Evolutionary conservation across 2,797 vertebrate species (phyloP).

Genomic region (Pteronotus mesoamericanus): DNA sequence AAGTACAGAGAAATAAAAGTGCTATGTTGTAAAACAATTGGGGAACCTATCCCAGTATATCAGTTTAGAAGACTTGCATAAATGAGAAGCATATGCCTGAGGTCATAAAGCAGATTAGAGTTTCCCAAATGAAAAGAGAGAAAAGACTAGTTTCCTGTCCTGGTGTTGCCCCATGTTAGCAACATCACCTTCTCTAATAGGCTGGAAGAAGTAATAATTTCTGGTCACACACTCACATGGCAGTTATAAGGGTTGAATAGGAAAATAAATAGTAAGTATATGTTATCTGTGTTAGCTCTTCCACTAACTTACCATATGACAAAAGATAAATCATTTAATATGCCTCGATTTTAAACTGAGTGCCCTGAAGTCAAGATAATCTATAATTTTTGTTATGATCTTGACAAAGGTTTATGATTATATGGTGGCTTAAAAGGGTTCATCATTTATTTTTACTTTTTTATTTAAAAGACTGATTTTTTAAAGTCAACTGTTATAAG

Average conservation of each 20-base stretch:
- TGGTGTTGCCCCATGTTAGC: background rate
- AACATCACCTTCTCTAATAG: background rate
- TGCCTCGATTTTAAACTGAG: background rate
- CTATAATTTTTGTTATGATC: background rate
- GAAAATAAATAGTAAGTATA: background rate
- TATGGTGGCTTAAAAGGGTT: background rate
- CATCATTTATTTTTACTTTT: background rate
- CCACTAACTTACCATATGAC: background rate
- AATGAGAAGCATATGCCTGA: background rate
- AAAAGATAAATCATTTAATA: background rate
- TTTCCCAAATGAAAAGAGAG: background rate
- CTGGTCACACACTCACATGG: background rate
- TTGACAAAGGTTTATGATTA: background rate
- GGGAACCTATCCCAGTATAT: background rate
- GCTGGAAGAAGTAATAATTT: background rate
- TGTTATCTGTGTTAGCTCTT: background rate
- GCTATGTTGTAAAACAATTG: background rate
- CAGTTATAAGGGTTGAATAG: background rate
- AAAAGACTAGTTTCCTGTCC: background rate
- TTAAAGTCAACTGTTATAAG: background rate
- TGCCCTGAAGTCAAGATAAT: background rate
- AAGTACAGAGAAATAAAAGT: background rate
- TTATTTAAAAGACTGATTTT: background rate
- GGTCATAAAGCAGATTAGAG: background rate
- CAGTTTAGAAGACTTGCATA: background rate